Conservation (phyloP, 2,888 invertebrate species). For the Adineta ricciae region DNA sequence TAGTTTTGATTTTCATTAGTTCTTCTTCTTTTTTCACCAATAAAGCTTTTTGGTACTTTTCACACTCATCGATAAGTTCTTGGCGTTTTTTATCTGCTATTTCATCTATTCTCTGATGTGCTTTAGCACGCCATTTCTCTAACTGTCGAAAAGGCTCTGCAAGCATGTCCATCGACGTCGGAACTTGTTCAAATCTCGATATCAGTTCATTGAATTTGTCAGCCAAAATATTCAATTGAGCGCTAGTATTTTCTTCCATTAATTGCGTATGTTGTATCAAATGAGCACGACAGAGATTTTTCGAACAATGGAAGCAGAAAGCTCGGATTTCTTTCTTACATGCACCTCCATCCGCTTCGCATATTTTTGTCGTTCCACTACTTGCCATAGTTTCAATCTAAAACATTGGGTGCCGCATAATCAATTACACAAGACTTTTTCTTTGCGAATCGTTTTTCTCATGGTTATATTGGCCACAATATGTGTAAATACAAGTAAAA, state of each 20-base stretch:
- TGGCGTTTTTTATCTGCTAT: not conserved
- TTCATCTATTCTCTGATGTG: not conserved
- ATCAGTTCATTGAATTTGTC: not conserved
- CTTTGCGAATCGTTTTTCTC: not conserved
- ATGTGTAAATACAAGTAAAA: not conserved
- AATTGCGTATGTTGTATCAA: not conserved
- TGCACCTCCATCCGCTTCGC: not conserved
- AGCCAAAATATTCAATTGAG: not conserved
- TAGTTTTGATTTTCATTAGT: not conserved
- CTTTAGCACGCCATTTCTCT: not conserved
- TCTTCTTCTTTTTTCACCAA: not conserved
- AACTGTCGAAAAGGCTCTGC: not conserved
- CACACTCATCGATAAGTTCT: not conserved
- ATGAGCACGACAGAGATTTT: not conserved
- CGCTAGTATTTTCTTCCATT: not conserved
- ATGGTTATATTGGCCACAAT: not conserved
- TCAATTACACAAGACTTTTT: not conserved
- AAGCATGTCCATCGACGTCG: not conserved
- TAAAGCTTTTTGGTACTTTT: not conserved
- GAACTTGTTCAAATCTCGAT: not conserved
- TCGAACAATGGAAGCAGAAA: not conserved
- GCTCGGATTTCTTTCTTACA: not conserved
- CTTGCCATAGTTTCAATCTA: not conserved
- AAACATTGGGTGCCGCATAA: not conserved
- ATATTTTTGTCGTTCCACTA: not conserved